Percentiles rank a stretch among this genome's conserved stretches.
Evolutionary conservation across 1,140 invertebrate species (phyloP).

Genomic region (Cyphomyrmex costatus): DNA sequence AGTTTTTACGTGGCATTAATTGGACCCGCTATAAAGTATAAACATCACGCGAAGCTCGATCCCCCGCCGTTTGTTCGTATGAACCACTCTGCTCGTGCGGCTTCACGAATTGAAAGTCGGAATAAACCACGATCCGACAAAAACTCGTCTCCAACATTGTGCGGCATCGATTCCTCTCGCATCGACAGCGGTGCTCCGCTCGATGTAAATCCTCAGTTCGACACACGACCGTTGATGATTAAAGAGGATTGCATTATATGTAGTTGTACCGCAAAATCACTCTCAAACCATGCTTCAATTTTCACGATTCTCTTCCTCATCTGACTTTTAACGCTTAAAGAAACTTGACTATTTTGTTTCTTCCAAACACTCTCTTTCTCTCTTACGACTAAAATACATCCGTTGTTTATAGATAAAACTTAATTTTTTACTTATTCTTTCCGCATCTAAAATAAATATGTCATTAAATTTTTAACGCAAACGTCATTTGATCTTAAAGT

Average conservation of each 20-base stretch:
- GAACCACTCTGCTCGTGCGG: conserved; percentile 61
- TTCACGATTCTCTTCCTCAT: conserved; percentile 25
- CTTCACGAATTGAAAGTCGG: conserved; percentile 62
- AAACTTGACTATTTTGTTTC: not conserved
- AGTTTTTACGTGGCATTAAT: conserved; percentile 82
- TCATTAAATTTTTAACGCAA: not conserved
- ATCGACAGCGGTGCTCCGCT: conserved; percentile 47
- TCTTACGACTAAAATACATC: not conserved
- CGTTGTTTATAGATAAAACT: not conserved
- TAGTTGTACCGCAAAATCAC: not conserved
- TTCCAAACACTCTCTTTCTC: too few relatives aligned
- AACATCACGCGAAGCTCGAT: conserved; percentile 66
- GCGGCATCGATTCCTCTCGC: conserved; percentile 57
- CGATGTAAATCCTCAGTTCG: conserved; percentile 25
- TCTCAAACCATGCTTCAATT: conserved; percentile 10
- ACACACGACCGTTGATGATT: not conserved
- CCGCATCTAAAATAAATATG: not conserved
- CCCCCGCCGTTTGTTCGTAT: conserved; percentile 14
- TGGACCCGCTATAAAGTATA: conserved; percentile 81
- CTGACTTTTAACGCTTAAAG: conserved; percentile 36
- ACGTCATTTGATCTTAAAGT: not conserved
- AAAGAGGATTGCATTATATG: conserved; percentile 2
- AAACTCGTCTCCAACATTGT: conserved; percentile 78
- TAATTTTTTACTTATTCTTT: not conserved
- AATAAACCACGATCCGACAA: conserved; percentile 78